Evolutionary conservation across 2,113 vertebrate genomes (phyloP).

Genomic region (Limanda limanda): DNA sequence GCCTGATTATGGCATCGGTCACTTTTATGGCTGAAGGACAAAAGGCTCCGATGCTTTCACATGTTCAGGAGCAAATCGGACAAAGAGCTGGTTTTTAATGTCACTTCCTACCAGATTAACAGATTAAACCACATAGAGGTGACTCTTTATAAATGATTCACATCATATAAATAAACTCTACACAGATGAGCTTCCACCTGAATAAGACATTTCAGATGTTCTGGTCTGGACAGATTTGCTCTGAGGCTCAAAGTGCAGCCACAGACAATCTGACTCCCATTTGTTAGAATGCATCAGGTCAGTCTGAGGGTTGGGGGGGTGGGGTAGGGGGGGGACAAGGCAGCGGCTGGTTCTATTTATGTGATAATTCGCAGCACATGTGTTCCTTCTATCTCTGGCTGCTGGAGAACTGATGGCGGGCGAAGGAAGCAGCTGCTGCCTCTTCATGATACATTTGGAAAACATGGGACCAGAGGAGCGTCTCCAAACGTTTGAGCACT

Average conservation of each 20-base stretch:
- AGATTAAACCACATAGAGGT: neutral
- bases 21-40: constrained; percentile 21
- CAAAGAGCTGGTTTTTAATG: neutral
- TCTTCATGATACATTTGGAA: constrained; percentile 26
- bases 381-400: constrained; percentile 10
- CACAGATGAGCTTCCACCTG: neutral
- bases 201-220: neutral
- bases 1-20: constrained; percentile 23
- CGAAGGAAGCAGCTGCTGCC: constrained; percentile 53
- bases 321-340: neutral
- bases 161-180: neutral
- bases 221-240: neutral
- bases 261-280: constrained; percentile 48
- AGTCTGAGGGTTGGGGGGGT: constrained; percentile 8
- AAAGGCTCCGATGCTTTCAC: neutral
- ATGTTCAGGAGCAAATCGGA: constrained; percentile 18
- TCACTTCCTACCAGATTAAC: neutral
- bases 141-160: neutral
- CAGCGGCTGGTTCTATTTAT: constrained; percentile 47
- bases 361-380: constrained; percentile 35
- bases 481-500: constrained; percentile 16
- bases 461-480: neutral
- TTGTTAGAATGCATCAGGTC: constrained; percentile 40
- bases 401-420: constrained; percentile 5
- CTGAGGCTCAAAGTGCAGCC: constrained; percentile 2